phyloP scores from a whole-genome alignment of 2,113 vertebrate species.

The Halcyon senegalensis region DNA sequence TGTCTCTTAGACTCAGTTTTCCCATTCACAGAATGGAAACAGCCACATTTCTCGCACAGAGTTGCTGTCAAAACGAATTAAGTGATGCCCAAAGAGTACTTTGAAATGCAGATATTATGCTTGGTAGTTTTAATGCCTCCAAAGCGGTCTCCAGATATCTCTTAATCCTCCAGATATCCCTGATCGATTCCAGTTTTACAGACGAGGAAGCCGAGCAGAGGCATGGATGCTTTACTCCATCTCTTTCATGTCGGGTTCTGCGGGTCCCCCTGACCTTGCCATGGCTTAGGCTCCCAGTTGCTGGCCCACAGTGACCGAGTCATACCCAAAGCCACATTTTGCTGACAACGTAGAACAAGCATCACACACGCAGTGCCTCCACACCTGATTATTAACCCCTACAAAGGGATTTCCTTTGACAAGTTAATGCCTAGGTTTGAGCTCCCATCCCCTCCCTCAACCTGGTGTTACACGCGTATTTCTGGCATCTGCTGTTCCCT shows the following conservation, averaged over 20 bases:
- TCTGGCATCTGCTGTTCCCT: not conserved
- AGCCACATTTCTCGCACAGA: not conserved
- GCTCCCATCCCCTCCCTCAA: not conserved
- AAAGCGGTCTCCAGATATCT: constrained; percentile 63
- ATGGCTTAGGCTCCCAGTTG: not conserved
- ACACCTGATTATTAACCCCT: not conserved
- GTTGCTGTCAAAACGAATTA: constrained; percentile 64
- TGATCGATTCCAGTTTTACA: constrained; percentile 62
- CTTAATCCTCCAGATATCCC: constrained; percentile 59
- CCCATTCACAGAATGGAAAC: not conserved
- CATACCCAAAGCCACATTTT: not conserved
- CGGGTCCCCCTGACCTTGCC: not conserved
- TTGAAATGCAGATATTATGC: constrained; percentile 66
- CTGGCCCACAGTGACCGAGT: not conserved
- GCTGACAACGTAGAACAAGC: not conserved
- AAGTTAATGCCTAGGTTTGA: not conserved
- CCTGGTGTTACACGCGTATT: fast-evolving
- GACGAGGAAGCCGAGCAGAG: not conserved
- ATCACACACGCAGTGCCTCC: not conserved
- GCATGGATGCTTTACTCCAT: not conserved
- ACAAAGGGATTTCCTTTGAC: not conserved
- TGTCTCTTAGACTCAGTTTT: not conserved
- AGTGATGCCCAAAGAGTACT: constrained; percentile 52
- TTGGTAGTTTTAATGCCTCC: constrained; percentile 32
- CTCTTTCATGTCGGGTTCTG: not conserved